Percentiles rank a stretch among this genome's conserved stretches.
Evolutionary conservation across 2,888 invertebrate species (phyloP).

Genomic region (Tenodera sinensis): DNA sequence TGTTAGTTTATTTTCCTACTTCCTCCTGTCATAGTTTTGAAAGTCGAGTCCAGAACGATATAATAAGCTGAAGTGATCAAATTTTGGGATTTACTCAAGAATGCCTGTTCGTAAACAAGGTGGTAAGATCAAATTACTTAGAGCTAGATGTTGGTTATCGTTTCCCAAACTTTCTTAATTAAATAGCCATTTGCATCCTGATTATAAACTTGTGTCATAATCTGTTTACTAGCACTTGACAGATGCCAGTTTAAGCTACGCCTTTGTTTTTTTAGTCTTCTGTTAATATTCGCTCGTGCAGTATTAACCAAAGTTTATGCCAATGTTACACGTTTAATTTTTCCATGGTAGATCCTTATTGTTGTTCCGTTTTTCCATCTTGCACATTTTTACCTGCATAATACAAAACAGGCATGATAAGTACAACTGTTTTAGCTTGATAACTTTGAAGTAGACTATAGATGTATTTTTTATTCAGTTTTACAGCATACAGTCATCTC

Average conservation of each 20-base stretch:
- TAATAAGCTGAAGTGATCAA: background rate
- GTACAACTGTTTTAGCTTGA: no score
- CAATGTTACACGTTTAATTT: no score
- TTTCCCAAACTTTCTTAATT: background rate
- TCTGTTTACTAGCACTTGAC: background rate
- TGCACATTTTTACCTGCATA: no score
- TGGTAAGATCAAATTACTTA: conserved; percentile 48
- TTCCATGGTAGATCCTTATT: no score
- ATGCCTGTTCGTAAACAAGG: conserved; percentile 77
- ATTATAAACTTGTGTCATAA: background rate
- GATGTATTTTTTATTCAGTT: no score
- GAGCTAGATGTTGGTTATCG: conserved; percentile 32
- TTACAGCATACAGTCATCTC: no score
- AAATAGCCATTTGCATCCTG: background rate
- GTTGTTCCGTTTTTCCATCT: no score
- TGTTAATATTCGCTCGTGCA: background rate
- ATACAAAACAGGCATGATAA: no score
- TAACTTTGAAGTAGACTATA: no score
- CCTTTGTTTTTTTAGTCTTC: background rate
- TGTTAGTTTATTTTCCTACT: conserved; percentile 21
- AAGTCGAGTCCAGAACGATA: background rate
- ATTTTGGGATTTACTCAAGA: conserved; percentile 36
- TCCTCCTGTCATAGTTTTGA: background rate
- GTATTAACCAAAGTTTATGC: background rate
- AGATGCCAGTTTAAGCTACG: background rate